These are phyloP conservation scores for Drosophila sturtevanti DNA, from an alignment of 1,140 invertebrate species.

Conservation along the genomic window DNA sequence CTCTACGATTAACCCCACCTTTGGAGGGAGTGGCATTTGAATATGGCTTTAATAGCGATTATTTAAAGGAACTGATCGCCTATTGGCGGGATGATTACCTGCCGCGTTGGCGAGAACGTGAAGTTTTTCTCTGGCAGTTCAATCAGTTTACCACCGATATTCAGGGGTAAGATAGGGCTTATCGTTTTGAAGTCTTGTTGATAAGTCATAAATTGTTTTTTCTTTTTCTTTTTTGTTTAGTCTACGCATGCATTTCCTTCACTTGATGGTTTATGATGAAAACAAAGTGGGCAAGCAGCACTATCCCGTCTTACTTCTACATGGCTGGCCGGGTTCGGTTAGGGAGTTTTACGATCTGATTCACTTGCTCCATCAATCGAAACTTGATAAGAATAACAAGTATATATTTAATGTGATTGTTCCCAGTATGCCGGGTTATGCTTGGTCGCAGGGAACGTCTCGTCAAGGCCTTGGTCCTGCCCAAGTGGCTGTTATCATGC, in stretches of 20 bases:
- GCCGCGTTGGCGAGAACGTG: constrained; percentile 87
- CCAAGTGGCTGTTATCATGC: constrained; percentile 89
- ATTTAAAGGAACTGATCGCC: constrained; percentile 86
- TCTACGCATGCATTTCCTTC: constrained; percentile 90
- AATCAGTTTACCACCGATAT: constrained; percentile 90
- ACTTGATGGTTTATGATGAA: constrained; percentile 85
- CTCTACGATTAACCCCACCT: constrained; percentile 82
- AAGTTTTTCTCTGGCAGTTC: constrained; percentile 88
- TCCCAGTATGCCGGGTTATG: constrained; percentile 93
- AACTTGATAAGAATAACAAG: constrained; percentile 83
- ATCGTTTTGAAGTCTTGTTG: constrained; percentile 46
- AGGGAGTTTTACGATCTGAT: constrained; percentile 93
- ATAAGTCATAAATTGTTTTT: constrained; percentile 26
- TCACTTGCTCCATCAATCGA: constrained; percentile 86
- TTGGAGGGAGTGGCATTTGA: constrained; percentile 87
- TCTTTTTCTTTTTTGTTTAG: constrained; percentile 69
- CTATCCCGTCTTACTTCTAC: constrained; percentile 88
- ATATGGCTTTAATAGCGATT: constrained; percentile 90
- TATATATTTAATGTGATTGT: constrained; percentile 91
- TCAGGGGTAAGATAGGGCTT: constrained; percentile 84
- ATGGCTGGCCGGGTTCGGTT: constrained; percentile 96
- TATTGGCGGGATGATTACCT: constrained; percentile 90
- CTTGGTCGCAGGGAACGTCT: constrained; percentile 86
- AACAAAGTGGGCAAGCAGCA: constrained; percentile 73
- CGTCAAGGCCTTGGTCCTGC: constrained; percentile 86